Evolutionary conservation across 2,888 invertebrate species (phyloP).

Genomic region (Thera obeliscata): DNA sequence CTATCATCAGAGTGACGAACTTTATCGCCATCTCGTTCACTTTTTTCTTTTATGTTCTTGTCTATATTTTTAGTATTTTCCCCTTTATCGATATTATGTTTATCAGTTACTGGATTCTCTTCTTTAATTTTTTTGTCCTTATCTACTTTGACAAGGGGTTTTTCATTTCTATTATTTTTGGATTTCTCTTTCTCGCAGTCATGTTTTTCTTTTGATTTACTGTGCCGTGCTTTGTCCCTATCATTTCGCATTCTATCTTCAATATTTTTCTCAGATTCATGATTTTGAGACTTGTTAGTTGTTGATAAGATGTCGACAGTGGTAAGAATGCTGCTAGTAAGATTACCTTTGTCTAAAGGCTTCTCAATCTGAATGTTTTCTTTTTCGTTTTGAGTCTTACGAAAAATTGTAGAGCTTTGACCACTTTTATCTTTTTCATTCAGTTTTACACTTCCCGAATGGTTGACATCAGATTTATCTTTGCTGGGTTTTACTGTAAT

Average conservation of each 20-base stretch:
- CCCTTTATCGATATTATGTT: conserved; percentile 53
- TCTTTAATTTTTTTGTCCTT: conserved; percentile 60
- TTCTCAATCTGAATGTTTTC: conserved; percentile 79
- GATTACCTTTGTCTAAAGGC: conserved; percentile 68
- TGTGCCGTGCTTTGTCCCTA: conserved; percentile 66
- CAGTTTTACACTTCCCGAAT: conserved; percentile 45
- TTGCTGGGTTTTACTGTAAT: conserved; percentile 54
- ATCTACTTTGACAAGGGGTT: conserved; percentile 56
- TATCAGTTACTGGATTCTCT: conserved; percentile 47
- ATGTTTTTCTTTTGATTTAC: conserved; percentile 72
- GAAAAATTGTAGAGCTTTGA: conserved; percentile 51
- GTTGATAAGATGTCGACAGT: conserved; percentile 43
- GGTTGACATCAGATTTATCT: conserved; percentile 52
- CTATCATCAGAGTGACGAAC: conserved; percentile 63
- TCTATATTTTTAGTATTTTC: conserved; percentile 46
- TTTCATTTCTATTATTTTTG: conserved; percentile 61
- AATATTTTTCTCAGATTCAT: conserved; percentile 68
- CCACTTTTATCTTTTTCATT: conserved; percentile 60
- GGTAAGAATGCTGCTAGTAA: conserved; percentile 24
- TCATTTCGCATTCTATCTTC: conserved; percentile 72
- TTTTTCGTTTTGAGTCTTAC: conserved; percentile 65
- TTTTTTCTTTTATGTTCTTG: conserved; percentile 59
- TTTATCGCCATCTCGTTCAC: conserved; percentile 64
- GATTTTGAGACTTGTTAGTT: conserved; percentile 48
- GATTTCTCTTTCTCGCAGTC: conserved; percentile 64